Evolutionary conservation across 2,888 invertebrate species (phyloP), one percentile per base, ranked within the genome.

Genomic region (Leptura quadrifasciata): DNA sequence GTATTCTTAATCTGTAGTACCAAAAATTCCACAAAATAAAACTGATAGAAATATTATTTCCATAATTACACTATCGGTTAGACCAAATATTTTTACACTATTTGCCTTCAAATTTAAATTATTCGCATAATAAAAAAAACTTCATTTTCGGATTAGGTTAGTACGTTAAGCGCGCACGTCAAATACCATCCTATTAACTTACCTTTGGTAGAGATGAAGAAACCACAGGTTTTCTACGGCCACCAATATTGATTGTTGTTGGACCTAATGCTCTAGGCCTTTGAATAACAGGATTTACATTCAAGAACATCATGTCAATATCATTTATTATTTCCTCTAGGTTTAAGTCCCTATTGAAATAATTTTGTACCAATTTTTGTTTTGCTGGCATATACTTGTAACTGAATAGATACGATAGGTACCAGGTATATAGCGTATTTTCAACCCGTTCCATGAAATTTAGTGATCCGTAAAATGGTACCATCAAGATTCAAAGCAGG

Each of bases 231-330:
- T 47, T 18, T 18, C 67, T 52, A 0, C n/a, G 55, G 5, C 67
- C 67, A 54, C 57, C 68, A 20, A 68, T 18, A n/a, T 31, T 57
- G 10, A 68, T 57, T 15, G 52, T 57, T 18, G 27, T 68, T 0
- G 57, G 57, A 20, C 68, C 57, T 6, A 68, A 17, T 12, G 68
- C 68, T 20, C 35, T 55, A 12, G 17, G 27, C 9, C 18, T 35
- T 31, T 57, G 68, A 20, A 68, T 20, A 20, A 57, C 27, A 31
- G 68, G 57, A 31, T 31, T 68, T 18, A 20, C 35, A 24, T 57
- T 68, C 2, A 31, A 31, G 15, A 68, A 18, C 31, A 68, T 0
- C 57, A 68, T 17, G 12, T 68, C 68, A 18, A 57, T 2, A 18
- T 35, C 57, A 18, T 18, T 31, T n/a, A 68, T 35, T 2, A 68